A percentile compares a stretch with the other conserved stretches of the same genome.
These are phyloP conservation scores for Temnothorax nylanderi DNA, from an alignment of 1,140 invertebrate genomes.

Conservation along the genomic window DNA sequence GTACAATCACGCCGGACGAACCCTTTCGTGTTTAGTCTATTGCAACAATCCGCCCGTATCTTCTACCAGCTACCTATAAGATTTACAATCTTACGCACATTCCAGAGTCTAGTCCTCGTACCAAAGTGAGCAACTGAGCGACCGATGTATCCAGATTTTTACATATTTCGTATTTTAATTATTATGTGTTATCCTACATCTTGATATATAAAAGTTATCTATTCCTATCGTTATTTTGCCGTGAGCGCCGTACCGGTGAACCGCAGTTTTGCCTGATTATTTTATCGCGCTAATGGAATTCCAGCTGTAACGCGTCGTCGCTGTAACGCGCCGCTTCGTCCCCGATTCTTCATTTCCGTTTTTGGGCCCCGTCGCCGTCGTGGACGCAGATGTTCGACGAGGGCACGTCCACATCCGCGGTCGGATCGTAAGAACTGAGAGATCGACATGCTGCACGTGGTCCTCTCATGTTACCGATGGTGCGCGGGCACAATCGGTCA, in stretches of 20 bases:
- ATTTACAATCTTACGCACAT: neutral
- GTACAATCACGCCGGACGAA: constrained; percentile 30
- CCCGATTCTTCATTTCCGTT: constrained; percentile 42
- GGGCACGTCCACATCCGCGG: constrained; percentile 10
- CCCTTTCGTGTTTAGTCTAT: constrained; percentile 11
- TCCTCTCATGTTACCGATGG: constrained; percentile 14
- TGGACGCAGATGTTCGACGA: constrained; percentile 61
- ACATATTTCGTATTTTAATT: neutral
- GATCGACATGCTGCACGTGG: constrained; percentile 53
- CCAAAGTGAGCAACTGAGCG: neutral
- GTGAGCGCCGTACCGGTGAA: neutral
- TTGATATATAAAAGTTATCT: neutral
- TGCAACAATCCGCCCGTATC: neutral
- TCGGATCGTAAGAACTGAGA: constrained; percentile 47
- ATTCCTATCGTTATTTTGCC: neutral
- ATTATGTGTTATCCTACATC: neutral
- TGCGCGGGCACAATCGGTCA: neutral
- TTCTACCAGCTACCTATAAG: neutral
- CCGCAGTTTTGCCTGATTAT: neutral
- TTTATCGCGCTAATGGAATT: constrained; percentile 12
- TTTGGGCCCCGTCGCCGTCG: constrained; percentile 4
- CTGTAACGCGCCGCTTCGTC: neutral
- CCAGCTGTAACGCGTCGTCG: neutral
- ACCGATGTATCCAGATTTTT: neutral
- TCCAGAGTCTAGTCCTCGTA: neutral